A percentile compares a stretch with the other conserved stretches of the same genome.
These are phyloP conservation scores for Corythaixoides concolor DNA, from an alignment of 2,113 vertebrate genomes.

Conservation along the genomic window DNA sequence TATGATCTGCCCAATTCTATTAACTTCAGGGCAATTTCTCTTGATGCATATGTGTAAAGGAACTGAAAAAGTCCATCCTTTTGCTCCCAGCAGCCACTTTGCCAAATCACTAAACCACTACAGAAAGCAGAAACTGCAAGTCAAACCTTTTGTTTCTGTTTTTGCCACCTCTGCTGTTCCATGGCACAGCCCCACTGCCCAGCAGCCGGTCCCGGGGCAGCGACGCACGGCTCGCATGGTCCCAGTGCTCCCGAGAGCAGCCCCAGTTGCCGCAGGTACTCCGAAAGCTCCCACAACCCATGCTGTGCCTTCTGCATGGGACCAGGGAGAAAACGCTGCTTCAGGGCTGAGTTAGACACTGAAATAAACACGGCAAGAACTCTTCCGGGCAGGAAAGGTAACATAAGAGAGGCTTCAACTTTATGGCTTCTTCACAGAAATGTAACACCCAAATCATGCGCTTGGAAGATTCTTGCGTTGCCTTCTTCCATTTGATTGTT, in stretches of 20 bases:
- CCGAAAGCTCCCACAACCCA: background rate
- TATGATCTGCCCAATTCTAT: no score
- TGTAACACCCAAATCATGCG: accelerated
- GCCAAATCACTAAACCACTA: background rate
- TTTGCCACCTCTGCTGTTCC: background rate
- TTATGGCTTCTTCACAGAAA: background rate
- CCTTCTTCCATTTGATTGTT: background rate
- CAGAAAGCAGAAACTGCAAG: background rate
- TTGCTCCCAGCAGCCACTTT: background rate
- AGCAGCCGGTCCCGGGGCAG: background rate
- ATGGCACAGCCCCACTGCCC: accelerated
- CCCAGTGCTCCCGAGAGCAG: background rate
- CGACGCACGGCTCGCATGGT: background rate
- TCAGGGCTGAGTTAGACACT: background rate
- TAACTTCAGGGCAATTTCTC: background rate
- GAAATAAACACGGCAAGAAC: background rate
- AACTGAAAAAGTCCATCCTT: background rate
- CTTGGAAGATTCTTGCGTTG: background rate
- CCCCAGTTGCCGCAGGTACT: background rate
- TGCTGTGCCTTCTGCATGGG: background rate
- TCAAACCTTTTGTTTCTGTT: background rate
- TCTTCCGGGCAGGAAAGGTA: background rate
- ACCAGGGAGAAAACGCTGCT: background rate
- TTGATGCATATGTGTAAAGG: accelerated
- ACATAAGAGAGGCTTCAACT: background rate